phyloP scores from a whole-genome alignment of 1,140 invertebrate genomes.

The Achatina immaculata region DNA sequence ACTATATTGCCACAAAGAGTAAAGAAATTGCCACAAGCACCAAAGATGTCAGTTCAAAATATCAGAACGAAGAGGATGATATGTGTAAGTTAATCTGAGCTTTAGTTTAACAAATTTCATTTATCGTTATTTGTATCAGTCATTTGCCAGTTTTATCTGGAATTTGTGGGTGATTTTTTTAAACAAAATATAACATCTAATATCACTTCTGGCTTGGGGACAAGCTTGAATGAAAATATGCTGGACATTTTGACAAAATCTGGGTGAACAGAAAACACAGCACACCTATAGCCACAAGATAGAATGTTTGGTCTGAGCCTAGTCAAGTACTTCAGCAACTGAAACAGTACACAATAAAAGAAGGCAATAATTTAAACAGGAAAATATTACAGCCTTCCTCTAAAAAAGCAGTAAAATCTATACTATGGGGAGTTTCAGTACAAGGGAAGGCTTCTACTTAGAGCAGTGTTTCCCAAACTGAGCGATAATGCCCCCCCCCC shows the following conservation, averaged over 20 bases:
- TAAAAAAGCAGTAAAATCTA: too few species aligned
- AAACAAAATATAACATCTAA: too few species aligned
- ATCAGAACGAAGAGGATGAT: not conserved
- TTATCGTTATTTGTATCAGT: slow-evolving; percentile 36
- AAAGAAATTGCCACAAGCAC: not conserved
- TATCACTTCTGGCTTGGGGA: not conserved
- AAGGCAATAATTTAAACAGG: too few species aligned
- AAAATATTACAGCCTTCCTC: too few species aligned
- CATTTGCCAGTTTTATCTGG: slow-evolving; percentile 23
- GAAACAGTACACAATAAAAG: too few species aligned
- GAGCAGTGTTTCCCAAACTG: too few species aligned
- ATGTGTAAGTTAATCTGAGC: slow-evolving; percentile 15
- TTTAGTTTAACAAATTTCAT: slow-evolving; percentile 44
- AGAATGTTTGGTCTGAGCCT: too few species aligned
- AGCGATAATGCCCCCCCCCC: too few species aligned
- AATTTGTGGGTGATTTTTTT: not conserved
- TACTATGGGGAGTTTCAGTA: too few species aligned
- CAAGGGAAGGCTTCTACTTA: too few species aligned
- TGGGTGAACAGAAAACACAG: not conserved
- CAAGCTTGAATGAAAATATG: slow-evolving; percentile 4
- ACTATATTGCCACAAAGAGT: slow-evolving; percentile 26
- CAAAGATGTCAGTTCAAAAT: not conserved
- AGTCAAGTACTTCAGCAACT: too few species aligned
- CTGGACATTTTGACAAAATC: not conserved
- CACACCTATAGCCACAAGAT: too few species aligned